Evolutionary conservation across 2,113 vertebrate genomes (phyloP).

Genomic region (Paramisgurnus dabryanus): DNA sequence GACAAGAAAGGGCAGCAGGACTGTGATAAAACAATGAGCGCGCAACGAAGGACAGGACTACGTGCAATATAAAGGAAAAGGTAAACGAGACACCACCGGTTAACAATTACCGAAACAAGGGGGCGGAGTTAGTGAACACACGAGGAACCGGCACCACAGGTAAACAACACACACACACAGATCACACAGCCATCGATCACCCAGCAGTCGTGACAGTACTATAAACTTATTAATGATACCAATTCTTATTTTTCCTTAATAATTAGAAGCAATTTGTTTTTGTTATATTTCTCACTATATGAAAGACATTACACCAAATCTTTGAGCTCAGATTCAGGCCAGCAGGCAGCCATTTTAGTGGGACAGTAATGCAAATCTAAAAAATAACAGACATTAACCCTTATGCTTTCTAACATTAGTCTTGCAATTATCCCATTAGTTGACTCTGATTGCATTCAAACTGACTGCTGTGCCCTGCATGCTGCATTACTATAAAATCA

Average conservation of each 20-base stretch:
- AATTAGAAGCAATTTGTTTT: not conserved
- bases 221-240: too few relatives aligned
- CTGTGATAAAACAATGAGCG: too few relatives aligned
- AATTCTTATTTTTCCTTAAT: not conserved
- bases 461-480: slow-evolving; percentile 36
- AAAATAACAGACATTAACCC: slow-evolving; percentile 58
- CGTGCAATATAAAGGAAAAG: too few relatives aligned
- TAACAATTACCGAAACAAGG: too few relatives aligned
- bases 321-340: slow-evolving; percentile 13
- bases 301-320: slow-evolving; percentile 31
- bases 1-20: too few relatives aligned
- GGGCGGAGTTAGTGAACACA: too few relatives aligned
- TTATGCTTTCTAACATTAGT: slow-evolving; percentile 57
- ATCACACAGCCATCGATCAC: too few relatives aligned
- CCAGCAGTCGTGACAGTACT: too few relatives aligned
- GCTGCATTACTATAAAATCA: slow-evolving; percentile 59
- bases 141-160: too few relatives aligned
- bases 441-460: slow-evolving; percentile 54
- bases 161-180: too few relatives aligned
- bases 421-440: slow-evolving; percentile 61
- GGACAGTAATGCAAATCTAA: slow-evolving; percentile 37
- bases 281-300: slow-evolving; percentile 1
- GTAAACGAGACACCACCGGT: too few relatives aligned
- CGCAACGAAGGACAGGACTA: too few relatives aligned
- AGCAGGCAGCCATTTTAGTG: slow-evolving; percentile 39